Evolutionary conservation across 2,113 vertebrate species (phyloP), one percentile per base, ranked within the genome.

Genomic region (Ornithorhynchus anatinus): DNA sequence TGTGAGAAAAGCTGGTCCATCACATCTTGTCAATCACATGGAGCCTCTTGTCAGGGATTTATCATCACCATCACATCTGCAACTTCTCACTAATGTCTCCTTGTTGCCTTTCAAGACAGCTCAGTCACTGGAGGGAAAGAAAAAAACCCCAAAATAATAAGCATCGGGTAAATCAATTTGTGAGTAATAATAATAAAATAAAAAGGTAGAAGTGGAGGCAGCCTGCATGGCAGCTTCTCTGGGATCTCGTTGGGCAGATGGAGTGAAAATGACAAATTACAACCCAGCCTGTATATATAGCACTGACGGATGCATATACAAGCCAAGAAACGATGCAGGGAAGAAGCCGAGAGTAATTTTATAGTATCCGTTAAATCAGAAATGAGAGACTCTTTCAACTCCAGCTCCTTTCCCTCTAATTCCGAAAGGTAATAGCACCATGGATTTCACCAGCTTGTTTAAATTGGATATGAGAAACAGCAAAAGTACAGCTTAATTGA

Each of bases 401-500:
- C 60, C 23, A 20, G 14, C 9, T 5, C 3, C 23, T 60, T 45
- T 44, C n/a, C 36, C 33, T 68, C 39, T 44, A 29, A 60, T 66
- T 79, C n/a, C 0, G 51, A 36, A 87, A 84, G 63, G 81, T 79
- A 86, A 83, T 80, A 70, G 72, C 69, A 84, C 54, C 66, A 56
- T 40, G 59, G 78, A 61, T 73, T 85, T 81, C 72, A 80, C 8
- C 1, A 61, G 58, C 86, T 87, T 84, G 77, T 90, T 90, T 89
- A 87, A 88, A 77, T 52, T 79, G 75, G 54, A 84, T 84, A 84
- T 81, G 81, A 88, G 89, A 83, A 84, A 86, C 79, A 81, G 77
- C 66, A 52, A 59, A 90, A 86, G 71, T 78, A 78, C 81, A 75
- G 82, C 81, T 89, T 89, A 89, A 90, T 88, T 90, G 89, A 89